Percentiles rank a stretch among this genome's conserved stretches.
Conservation (phyloP, 2,888 invertebrate genomes). For the Sinotaia quadrata region DNA sequence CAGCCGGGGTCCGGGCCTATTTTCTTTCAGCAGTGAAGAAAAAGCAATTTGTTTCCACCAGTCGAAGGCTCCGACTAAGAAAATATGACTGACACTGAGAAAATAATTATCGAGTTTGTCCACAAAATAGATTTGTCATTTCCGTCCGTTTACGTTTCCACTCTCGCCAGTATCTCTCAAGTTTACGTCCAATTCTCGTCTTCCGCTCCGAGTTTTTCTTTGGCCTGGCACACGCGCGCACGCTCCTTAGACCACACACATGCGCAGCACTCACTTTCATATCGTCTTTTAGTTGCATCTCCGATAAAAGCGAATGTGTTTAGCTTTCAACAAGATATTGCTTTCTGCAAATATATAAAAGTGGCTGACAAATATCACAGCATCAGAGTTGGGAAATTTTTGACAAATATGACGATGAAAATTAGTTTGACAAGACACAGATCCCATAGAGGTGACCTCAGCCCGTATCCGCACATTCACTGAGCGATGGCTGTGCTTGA, state of each 20-base stretch:
- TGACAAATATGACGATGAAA: no score
- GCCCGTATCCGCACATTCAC: no score
- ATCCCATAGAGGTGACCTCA: no score
- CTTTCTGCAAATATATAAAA: neutral
- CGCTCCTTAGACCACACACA: constrained; percentile 17
- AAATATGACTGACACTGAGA: constrained; percentile 30
- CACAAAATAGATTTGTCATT: constrained; percentile 23
- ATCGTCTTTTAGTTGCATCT: no score
- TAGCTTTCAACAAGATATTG: neutral
- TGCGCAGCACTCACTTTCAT: neutral
- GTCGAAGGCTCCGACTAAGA: constrained; percentile 13
- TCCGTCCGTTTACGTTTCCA: constrained; percentile 25
- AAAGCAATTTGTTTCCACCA: constrained; percentile 23
- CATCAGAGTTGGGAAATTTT: no score
- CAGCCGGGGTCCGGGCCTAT: neutral
- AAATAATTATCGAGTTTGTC: constrained; percentile 24
- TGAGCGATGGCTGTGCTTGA: no score
- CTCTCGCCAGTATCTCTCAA: constrained; percentile 16
- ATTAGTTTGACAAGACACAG: no score
- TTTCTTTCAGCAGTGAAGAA: neutral
- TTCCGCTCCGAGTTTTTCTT: constrained; percentile 1
- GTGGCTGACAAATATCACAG: no score
- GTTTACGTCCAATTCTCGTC: constrained; percentile 23
- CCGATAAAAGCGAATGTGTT: no score
- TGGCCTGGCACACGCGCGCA: constrained; percentile 4